Evolutionary conservation across 2,888 invertebrate species (phyloP).

Genomic region (Drosophila macrospina): DNA sequence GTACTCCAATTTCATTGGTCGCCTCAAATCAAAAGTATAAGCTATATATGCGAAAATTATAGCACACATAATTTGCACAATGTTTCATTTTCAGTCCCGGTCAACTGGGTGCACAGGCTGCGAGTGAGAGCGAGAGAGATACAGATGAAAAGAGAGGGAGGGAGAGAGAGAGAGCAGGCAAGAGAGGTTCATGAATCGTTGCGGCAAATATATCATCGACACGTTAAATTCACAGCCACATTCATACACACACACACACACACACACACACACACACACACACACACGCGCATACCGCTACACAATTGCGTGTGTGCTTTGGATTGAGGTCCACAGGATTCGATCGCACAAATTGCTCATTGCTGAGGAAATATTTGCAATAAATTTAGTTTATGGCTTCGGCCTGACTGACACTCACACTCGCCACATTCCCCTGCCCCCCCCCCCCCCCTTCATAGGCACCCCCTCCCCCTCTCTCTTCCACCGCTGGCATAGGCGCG

Average conservation of each 20-base stretch:
- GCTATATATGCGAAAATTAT: conserved; percentile 23
- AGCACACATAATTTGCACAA: conserved; percentile 49
- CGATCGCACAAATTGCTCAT: conserved; percentile 83
- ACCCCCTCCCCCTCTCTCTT: conserved; percentile 1
- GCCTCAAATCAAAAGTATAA: conserved; percentile 9
- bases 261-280: conserved; percentile 14
- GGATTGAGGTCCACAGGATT: conserved; percentile 62
- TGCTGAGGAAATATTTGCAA: conserved; percentile 84
- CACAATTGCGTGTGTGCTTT: conserved; percentile 31
- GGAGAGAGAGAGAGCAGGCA: neutral
- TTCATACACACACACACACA: conserved; percentile 34
- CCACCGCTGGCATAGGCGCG: conserved; percentile 42
- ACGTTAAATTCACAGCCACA: conserved; percentile 64
- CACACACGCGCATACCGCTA: conserved; percentile 2
- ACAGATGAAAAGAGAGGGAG: neutral
- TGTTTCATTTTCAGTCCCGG: conserved; percentile 50
- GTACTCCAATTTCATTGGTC: neutral
- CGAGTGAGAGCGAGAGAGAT: neutral
- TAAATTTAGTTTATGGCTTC: conserved; percentile 83
- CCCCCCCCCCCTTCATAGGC: neutral
- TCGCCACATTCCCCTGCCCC: conserved; percentile 10
- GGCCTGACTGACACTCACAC: conserved; percentile 67
- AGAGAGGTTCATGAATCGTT: conserved; percentile 49
- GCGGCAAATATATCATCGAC: conserved; percentile 81
- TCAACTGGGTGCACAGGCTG: conserved; percentile 38